Evolutionary conservation across 2,888 invertebrate genomes (phyloP), one percentile per base, ranked within the genome.

Genomic region (Bedellia somnulentella): DNA sequence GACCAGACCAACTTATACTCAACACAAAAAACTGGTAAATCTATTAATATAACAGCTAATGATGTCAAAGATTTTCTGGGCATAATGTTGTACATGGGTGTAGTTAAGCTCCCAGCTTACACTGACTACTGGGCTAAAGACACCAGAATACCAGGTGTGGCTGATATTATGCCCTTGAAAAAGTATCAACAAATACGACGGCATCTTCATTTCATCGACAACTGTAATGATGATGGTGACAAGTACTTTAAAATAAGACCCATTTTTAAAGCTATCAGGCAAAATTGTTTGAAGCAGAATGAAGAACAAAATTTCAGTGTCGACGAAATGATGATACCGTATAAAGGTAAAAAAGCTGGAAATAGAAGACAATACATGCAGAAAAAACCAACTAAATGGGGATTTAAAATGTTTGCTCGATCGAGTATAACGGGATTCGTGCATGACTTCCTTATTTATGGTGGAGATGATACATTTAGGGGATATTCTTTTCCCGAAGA

Each of bases 271-370:
- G 16, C 15, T 15, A 15, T 26, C 9, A n/a, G 26, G 5, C 14
- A 15, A 14, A 40, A 39, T 23, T 37, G 33, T 31, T 33, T 37
- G n/a, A 35, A 34, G 23, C 15, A 40, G 28, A 30, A 37, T 17
- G 32, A 45, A 31, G 49, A 46, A 38, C 41, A 29, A 3, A 27
- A 28, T 15, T 50, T 42, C 32, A 42, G 42, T 17, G 38, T 55
- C 2, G 53, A 51, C 35, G 49, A 54, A 36, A 49, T 50, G 47
- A 49, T 54, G 45, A 37, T 53, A 4, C 45, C 47, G 8, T 52
- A 53, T 34, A 53, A 53, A 34, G 50, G 49, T 2, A 42, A 18
- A 15, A 47, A 40, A 39, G 47, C 49, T n/a, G 49, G 48, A 3
- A 40, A 32, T 32, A 30, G 46, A 23, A 42, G 40, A 15, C 51